Percentiles rank a stretch among this genome's conserved stretches.
phyloP scores from a whole-genome alignment of 1,140 invertebrate genomes.

The Lineus longissimus region DNA sequence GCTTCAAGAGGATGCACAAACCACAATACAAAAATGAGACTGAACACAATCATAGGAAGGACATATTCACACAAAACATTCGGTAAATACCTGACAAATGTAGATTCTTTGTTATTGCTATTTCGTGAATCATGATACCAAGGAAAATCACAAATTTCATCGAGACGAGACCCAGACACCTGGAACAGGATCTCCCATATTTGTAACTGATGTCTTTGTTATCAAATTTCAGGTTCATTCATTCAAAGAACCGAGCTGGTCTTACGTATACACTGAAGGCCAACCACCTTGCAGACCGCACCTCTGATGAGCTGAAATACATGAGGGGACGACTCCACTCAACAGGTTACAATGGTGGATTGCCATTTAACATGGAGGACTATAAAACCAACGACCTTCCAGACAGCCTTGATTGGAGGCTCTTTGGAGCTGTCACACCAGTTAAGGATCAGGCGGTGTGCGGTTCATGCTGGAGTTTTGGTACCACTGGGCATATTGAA shows the following conservation, averaged over 20 bases:
- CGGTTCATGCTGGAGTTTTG: conserved; percentile 96
- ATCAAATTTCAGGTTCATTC: conserved; percentile 65
- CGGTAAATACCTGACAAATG: conserved; percentile 34
- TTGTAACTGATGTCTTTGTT: no score
- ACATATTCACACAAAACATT: conserved; percentile 84
- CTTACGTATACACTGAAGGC: conserved; percentile 71
- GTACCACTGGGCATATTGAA: conserved; percentile 87
- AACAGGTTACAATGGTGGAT: conserved; percentile 64
- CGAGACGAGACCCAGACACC: no score
- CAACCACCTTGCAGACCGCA: conserved; percentile 86
- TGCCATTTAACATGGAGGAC: conserved; percentile 64
- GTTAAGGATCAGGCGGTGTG: conserved; percentile 96
- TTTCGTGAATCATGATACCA: neutral
- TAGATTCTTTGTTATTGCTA: neutral
- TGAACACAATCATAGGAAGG: conserved; percentile 70
- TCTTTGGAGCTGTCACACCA: conserved; percentile 85
- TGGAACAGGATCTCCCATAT: no score
- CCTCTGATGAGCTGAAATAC: conserved; percentile 72
- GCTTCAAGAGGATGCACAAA: conserved; percentile 71
- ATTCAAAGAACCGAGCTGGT: conserved; percentile 77
- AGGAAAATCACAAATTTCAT: neutral
- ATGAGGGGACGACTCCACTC: conserved; percentile 70
- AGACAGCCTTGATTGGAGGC: conserved; percentile 76
- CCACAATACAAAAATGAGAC: conserved; percentile 64
- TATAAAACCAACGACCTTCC: conserved; percentile 33